Conservation (phyloP, 2,888 invertebrate genomes). For the Perithous albicinctus region DNA sequence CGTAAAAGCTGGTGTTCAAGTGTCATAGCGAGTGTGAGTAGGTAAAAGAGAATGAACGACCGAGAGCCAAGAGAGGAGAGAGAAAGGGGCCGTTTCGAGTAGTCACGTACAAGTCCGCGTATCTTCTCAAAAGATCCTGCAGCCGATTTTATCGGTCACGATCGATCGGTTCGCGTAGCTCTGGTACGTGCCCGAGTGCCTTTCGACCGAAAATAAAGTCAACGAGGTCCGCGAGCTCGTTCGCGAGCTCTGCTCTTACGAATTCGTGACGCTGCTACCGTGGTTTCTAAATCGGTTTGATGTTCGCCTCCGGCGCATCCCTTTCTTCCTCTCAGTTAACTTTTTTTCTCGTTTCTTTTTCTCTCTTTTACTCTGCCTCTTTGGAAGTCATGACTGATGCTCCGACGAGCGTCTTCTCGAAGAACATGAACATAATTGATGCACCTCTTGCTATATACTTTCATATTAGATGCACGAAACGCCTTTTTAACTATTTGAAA, state of each 20-base stretch:
- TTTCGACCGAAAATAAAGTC: constrained; percentile 61
- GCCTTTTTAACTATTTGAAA: constrained; percentile 55
- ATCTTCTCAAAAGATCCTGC: constrained; percentile 50
- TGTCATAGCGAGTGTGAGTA: background rate
- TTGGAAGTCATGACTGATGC: constrained; percentile 26
- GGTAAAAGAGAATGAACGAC: constrained; percentile 23
- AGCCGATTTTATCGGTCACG: constrained; percentile 69
- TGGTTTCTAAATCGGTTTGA: constrained; percentile 64
- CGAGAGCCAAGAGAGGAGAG: constrained; percentile 34
- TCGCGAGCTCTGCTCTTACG: constrained; percentile 13
- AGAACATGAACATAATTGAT: background rate
- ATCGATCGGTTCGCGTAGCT: constrained; percentile 63
- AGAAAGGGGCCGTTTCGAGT: too few relatives aligned
- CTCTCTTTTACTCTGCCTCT: background rate
- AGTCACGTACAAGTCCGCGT: constrained; percentile 66
- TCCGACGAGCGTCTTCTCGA: background rate
- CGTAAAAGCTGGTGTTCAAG: constrained; percentile 55
- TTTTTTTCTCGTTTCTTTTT: constrained; percentile 6
- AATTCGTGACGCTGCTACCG: constrained; percentile 53
- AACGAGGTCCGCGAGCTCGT: constrained; percentile 45
- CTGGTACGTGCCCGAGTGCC: constrained; percentile 66
- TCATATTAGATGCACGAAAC: constrained; percentile 40
- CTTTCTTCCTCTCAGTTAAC: constrained; percentile 18
- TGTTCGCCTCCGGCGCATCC: constrained; percentile 20
- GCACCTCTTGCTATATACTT: constrained; percentile 3